phyloP scores from a whole-genome alignment of 2,113 vertebrate species.

The Tauraco erythrolophus region DNA sequence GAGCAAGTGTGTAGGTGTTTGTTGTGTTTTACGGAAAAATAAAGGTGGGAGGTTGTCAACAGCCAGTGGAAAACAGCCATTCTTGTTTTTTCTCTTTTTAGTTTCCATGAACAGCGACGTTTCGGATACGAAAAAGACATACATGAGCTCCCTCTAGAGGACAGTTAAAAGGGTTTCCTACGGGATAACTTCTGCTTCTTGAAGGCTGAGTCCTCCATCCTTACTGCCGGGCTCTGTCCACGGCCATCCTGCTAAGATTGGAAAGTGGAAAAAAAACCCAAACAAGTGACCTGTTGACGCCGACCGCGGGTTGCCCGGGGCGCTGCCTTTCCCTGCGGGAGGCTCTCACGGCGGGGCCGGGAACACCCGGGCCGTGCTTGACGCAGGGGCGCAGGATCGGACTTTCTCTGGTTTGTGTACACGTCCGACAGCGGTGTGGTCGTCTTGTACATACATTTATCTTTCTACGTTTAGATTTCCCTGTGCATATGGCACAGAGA shows the following conservation, averaged over 20 bases:
- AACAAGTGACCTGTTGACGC: accelerated
- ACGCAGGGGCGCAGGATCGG: background rate
- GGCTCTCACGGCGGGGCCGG: background rate
- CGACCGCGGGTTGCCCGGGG: accelerated
- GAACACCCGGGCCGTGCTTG: background rate
- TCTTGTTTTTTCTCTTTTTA: background rate
- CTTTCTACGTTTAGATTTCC: background rate
- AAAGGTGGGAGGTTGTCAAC: background rate
- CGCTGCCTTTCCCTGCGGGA: background rate
- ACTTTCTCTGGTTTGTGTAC: accelerated
- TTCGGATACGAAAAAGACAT: background rate
- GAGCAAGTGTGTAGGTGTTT: accelerated
- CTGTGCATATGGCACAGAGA: accelerated
- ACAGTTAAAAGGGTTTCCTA: background rate
- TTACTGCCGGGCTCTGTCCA: background rate
- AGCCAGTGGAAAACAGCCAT: accelerated
- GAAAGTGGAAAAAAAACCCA: accelerated
- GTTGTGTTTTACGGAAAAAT: background rate
- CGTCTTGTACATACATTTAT: accelerated
- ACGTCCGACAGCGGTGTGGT: accelerated
- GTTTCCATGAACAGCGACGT: background rate
- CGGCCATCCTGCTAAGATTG: accelerated
- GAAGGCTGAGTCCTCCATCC: no score
- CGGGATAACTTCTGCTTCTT: accelerated
- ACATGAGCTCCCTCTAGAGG: background rate